phyloP scores from a whole-genome alignment of 2,113 vertebrate species.

The Zeus faber region DNA sequence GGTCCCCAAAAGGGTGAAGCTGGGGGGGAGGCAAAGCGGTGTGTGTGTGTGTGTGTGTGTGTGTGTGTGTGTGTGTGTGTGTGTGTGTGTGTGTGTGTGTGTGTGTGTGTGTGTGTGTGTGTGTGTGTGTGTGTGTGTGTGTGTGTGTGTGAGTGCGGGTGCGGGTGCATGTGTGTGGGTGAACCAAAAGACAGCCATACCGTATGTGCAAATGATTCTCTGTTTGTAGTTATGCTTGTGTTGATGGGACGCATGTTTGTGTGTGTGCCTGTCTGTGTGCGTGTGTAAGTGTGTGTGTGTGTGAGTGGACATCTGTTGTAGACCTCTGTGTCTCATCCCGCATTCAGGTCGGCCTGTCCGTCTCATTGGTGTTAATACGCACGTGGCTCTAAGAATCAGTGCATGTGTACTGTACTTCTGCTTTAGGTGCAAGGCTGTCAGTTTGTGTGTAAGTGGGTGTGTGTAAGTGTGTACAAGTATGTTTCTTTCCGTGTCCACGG shows the following conservation, averaged over 20 bases:
- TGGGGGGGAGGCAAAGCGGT: conserved; percentile 26
- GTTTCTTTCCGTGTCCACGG: conserved; percentile 10
- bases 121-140: conserved; percentile 12
- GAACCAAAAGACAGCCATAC: conserved; percentile 8
- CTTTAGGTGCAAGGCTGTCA: conserved; percentile 11
- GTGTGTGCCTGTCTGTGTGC: conserved; percentile 23
- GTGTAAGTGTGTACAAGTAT: conserved; percentile 1
- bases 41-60: conserved; percentile 5
- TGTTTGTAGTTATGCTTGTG: conserved; percentile 23
- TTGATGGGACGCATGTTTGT: conserved; percentile 10
- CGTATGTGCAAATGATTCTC: conserved; percentile 1
- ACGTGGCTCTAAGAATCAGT: no score
- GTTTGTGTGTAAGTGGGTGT: conserved; percentile 1
- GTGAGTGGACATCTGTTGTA: conserved; percentile 50
- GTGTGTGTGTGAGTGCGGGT: conserved; percentile 1
- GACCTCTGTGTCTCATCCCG: conserved; percentile 26
- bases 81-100: background rate
- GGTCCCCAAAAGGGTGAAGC: conserved; percentile 52
- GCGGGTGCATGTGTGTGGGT: background rate
- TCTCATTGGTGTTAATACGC: no score
- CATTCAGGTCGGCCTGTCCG: conserved; percentile 20
- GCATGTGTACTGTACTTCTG: no score
- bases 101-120: conserved; percentile 1
- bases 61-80: conserved; percentile 14
- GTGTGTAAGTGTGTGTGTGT: conserved; percentile 14